Percentiles rank a stretch among this genome's conserved stretches.
Evolutionary conservation across 2,113 vertebrate genomes (phyloP).

Genomic region (Amia ocellicauda): DNA sequence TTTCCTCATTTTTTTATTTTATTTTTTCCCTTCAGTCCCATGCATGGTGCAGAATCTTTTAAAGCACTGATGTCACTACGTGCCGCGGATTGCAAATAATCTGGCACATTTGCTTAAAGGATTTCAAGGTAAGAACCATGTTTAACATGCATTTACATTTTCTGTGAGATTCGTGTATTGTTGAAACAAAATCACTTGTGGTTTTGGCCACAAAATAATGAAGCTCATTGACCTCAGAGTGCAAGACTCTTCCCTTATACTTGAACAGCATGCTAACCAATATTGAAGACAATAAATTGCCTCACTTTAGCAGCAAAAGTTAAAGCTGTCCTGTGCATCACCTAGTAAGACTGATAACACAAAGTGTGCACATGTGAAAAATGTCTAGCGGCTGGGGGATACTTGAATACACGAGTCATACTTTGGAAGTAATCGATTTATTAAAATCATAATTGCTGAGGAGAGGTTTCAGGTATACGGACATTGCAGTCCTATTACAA

Average conservation of each 20-base stretch:
- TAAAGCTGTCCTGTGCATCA: neutral
- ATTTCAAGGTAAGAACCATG: conserved; percentile 55
- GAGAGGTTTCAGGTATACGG: too few species aligned
- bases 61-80: conserved; percentile 64
- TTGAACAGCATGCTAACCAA: too few species aligned
- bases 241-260: too few species aligned
- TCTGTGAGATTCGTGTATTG: neutral
- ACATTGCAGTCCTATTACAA: too few species aligned
- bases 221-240: too few species aligned
- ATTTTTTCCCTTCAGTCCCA: conserved; percentile 50
- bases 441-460: too few species aligned
- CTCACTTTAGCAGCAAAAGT: neutral
- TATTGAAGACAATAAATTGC: neutral
- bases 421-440: too few species aligned
- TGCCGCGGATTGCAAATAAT: conserved; percentile 59
- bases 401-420: too few species aligned
- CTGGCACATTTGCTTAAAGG: conserved; percentile 34
- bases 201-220: too few species aligned
- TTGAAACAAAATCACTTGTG: too few species aligned
- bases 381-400: too few species aligned
- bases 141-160: conserved; percentile 13
- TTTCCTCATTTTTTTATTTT: neutral
- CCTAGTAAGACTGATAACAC: neutral
- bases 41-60: conserved; percentile 60
- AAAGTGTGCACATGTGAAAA: too few species aligned